phyloP scores from a whole-genome alignment of 2,888 invertebrate genomes.

The Catocala fraxini region DNA sequence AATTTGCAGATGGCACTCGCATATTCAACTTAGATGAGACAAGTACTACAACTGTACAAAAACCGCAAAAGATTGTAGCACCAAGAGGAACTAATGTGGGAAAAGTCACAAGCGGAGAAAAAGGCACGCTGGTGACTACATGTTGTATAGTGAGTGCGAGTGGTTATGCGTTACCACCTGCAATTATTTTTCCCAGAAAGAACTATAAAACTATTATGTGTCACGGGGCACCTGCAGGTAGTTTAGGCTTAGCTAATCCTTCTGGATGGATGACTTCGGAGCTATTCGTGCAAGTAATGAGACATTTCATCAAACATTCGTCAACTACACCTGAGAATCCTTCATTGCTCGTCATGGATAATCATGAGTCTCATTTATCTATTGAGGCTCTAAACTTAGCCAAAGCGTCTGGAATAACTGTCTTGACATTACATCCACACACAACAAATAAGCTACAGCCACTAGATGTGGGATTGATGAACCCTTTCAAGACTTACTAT shows the following conservation, averaged over 20 bases:
- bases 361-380: neutral
- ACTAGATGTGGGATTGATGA: neutral
- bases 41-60: conserved; percentile 11
- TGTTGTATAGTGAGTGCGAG: conserved; percentile 4
- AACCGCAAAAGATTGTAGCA: conserved; percentile 10
- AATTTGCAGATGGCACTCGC: neutral
- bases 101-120: conserved; percentile 7
- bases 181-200: neutral
- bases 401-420: neutral
- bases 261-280: neutral
- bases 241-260: neutral
- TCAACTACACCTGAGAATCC: neutral
- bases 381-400: neutral
- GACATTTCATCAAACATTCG: neutral
- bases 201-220: neutral
- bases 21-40: conserved; percentile 2
- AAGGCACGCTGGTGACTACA: conserved; percentile 1
- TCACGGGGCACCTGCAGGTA: too few relatives aligned
- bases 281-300: neutral
- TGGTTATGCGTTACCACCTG: neutral
- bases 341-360: neutral
- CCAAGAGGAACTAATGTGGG: conserved; percentile 6
- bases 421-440: neutral
- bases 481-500: neutral
- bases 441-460: conserved; percentile 1